A percentile compares a stretch with the other conserved stretches of the same genome.
Conservation (phyloP, 2,113 vertebrate species). For the Grus americana region DNA sequence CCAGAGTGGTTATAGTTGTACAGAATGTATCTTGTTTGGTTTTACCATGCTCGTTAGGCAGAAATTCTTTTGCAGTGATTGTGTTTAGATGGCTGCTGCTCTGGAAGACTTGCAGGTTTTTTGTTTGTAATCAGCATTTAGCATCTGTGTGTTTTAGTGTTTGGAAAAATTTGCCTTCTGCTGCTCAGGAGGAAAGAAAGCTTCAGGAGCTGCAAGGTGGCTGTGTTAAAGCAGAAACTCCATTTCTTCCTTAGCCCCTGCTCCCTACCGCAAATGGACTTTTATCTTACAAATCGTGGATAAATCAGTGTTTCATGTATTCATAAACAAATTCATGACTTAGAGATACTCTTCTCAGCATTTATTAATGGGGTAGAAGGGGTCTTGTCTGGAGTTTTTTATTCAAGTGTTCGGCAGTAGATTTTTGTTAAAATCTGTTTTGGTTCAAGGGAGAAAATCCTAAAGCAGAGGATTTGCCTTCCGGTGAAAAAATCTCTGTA, state of each 20-base stretch:
- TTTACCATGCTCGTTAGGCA: background rate
- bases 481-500: background rate
- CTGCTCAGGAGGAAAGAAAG: background rate
- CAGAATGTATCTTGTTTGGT: background rate
- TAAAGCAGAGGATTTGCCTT: background rate
- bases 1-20: background rate
- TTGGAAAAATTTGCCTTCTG: background rate
- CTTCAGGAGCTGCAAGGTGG: background rate
- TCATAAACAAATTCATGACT: background rate
- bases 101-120: background rate
- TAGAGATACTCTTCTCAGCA: background rate
- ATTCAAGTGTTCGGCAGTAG: background rate
- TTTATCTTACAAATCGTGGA: background rate
- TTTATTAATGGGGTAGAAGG: background rate
- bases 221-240: background rate
- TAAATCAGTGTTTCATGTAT: background rate
- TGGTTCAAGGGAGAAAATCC: background rate
- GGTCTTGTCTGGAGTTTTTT: background rate
- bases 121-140: background rate
- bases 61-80: background rate
- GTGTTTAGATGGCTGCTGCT: background rate
- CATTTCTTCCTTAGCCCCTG: background rate
- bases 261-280: background rate
- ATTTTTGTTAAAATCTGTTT: background rate
- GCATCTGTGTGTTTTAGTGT: background rate